A percentile compares a stretch with the other conserved stretches of the same genome.
Conservation (phyloP, 2,888 invertebrate genomes). For the Horisme vitalbata region DNA sequence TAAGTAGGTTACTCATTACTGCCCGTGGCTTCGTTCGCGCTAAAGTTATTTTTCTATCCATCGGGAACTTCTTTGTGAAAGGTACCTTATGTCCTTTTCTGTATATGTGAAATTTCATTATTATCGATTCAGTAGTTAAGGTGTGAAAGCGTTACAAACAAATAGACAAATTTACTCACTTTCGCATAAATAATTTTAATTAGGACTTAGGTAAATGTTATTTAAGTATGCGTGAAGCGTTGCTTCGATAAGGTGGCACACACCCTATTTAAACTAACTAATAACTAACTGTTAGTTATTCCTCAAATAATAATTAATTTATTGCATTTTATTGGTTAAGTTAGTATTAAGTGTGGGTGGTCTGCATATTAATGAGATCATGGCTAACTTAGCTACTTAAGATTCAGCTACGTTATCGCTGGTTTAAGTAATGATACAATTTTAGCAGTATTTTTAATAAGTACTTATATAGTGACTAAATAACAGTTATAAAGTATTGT, state of each 20-base stretch:
- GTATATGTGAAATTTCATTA: too few species aligned
- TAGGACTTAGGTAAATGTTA: too few species aligned
- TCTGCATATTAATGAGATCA: constrained; percentile 15
- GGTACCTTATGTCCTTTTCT: too few species aligned
- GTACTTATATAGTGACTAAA: not conserved
- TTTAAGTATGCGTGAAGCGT: too few species aligned
- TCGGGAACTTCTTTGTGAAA: too few species aligned
- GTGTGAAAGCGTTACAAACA: too few species aligned
- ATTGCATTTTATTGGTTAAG: not conserved
- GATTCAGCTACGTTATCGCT: constrained; percentile 1
- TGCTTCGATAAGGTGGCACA: not conserved
- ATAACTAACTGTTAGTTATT: constrained; percentile 3
- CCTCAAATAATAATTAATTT: constrained; percentile 5
- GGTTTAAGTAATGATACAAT: constrained; percentile 11
- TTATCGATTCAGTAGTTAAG: too few species aligned
- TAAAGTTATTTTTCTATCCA: too few species aligned
- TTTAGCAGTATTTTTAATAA: constrained; percentile 6
- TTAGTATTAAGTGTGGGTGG: constrained; percentile 10
- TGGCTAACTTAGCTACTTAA: not conserved
- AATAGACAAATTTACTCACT: too few species aligned
- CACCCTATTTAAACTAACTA: not conserved
- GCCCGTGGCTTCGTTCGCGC: too few species aligned
- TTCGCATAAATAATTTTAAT: too few species aligned
- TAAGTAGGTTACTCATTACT: too few species aligned
- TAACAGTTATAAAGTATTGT: not conserved